phyloP scores from a whole-genome alignment of 1,140 invertebrate species.

The Zaprionus taronus region DNA sequence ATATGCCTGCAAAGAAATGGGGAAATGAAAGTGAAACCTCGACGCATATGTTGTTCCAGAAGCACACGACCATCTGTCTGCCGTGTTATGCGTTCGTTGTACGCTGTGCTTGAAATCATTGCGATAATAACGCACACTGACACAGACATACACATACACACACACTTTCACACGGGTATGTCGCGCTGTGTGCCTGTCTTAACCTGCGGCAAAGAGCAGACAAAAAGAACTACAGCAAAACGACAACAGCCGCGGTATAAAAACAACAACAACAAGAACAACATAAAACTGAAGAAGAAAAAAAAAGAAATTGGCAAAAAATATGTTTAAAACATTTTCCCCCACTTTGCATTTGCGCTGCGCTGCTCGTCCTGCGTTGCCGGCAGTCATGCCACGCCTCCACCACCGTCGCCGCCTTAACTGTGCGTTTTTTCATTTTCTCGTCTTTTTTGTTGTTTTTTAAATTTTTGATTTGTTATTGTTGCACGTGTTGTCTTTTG shows the following conservation, averaged over 20 bases:
- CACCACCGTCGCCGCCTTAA: neutral
- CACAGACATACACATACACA: constrained; percentile 37
- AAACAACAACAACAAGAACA: constrained; percentile 54
- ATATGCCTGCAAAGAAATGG: constrained; percentile 15
- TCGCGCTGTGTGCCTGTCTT: constrained; percentile 49
- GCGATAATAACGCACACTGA: constrained; percentile 70
- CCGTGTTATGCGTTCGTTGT: constrained; percentile 19
- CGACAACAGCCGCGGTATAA: constrained; percentile 52
- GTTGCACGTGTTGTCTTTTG: constrained; percentile 81
- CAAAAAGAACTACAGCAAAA: constrained; percentile 49
- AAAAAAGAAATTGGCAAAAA: constrained; percentile 59
- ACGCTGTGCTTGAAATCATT: constrained; percentile 57
- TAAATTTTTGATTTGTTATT: constrained; percentile 83
- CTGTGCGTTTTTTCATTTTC: constrained; percentile 50
- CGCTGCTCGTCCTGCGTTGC: constrained; percentile 29
- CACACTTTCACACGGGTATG: constrained; percentile 25
- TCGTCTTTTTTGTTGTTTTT: constrained; percentile 61
- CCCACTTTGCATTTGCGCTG: constrained; percentile 67
- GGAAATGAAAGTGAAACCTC: constrained; percentile 70
- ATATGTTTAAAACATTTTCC: constrained; percentile 81
- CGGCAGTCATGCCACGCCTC: constrained; percentile 32
- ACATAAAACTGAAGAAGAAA: constrained; percentile 14
- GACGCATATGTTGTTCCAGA: constrained; percentile 74
- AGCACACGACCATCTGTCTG: constrained; percentile 53
- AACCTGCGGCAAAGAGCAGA: constrained; percentile 72